Percentiles rank a stretch among this genome's conserved stretches.
These are phyloP conservation scores for Prionailurus viverrinus DNA, from an alignment of 2,113 vertebrate species.

Conservation along the genomic window DNA sequence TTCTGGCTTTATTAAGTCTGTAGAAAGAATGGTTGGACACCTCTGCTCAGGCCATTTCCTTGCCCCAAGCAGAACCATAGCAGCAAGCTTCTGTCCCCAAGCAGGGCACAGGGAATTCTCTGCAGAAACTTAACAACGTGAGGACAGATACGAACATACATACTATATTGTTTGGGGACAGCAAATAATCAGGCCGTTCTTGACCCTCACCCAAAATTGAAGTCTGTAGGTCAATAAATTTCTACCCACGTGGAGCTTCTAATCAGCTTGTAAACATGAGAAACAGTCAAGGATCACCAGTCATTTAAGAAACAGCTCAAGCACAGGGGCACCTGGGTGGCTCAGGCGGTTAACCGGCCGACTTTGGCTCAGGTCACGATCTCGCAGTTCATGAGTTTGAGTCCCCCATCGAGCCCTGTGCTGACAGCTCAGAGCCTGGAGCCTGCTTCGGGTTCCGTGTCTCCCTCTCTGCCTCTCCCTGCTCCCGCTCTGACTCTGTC, in stretches of 20 bases:
- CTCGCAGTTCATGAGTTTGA: accelerated
- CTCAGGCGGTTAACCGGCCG: too few relatives aligned
- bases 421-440: too few relatives aligned
- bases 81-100: not conserved
- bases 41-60: not conserved
- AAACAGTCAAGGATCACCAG: not conserved
- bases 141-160: not conserved
- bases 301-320: not conserved
- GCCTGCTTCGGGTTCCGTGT: too few relatives aligned
- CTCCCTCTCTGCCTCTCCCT: too few relatives aligned
- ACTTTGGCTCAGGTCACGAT: too few relatives aligned
- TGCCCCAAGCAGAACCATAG: not conserved
- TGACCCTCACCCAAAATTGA: not conserved
- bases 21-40: not conserved
- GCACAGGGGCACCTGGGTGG: too few relatives aligned
- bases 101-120: not conserved
- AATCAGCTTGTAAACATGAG: not conserved
- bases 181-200: not conserved
- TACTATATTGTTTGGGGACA: not conserved
- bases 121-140: not conserved
- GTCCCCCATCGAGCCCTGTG: too few relatives aligned
- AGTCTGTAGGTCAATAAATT: not conserved
- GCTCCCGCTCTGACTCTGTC: too few relatives aligned
- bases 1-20: not conserved
- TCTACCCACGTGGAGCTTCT: not conserved